Evolutionary conservation across 2,888 invertebrate genomes (phyloP).

Genomic region (Cancer borealis): DNA sequence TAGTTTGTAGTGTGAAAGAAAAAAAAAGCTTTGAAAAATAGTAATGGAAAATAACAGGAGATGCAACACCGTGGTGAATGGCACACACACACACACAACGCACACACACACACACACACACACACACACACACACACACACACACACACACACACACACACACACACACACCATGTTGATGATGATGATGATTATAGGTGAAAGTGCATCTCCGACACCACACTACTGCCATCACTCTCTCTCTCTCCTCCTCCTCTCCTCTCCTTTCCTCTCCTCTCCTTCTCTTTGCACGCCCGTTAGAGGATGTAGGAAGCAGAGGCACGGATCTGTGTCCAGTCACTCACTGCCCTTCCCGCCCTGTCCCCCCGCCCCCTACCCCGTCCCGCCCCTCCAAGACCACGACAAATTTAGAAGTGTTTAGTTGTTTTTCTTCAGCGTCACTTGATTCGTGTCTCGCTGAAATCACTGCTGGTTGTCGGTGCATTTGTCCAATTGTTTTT

Average conservation of each 20-base stretch:
- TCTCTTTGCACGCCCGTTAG: neutral
- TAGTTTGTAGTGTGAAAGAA: no score
- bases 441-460: neutral
- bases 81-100: neutral
- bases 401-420: neutral
- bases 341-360: neutral
- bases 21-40: no score
- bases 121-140: neutral
- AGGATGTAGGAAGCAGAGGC: neutral
- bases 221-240: neutral
- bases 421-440: no score
- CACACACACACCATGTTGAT: neutral
- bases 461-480: neutral
- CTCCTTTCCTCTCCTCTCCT: neutral
- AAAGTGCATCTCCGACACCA: neutral
- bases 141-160: neutral
- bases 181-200: neutral
- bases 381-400: neutral
- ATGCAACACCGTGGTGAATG: neutral
- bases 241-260: neutral
- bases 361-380: no score
- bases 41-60: no score
- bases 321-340: neutral
- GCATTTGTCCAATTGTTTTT: slow-evolving; percentile 8
- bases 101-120: neutral